Percentiles rank a stretch among this genome's conserved stretches.
phyloP scores from a whole-genome alignment of 2,797 vertebrate genomes.

The Alcedo quadribrachys region DNA sequence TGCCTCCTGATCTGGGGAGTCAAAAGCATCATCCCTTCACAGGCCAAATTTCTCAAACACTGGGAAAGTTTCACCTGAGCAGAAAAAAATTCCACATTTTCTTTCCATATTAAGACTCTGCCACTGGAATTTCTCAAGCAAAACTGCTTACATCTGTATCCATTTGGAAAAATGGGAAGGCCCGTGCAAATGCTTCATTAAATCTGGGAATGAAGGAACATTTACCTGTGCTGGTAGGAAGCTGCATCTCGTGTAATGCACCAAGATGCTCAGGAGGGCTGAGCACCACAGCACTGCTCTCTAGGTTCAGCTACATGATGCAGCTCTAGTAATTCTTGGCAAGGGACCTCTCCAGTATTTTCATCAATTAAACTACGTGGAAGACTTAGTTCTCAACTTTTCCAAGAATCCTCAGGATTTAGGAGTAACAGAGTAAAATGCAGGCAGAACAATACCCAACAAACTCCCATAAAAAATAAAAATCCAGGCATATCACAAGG shows the following conservation, averaged over 20 bases:
- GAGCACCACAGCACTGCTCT: not conserved
- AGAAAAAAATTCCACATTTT: not conserved
- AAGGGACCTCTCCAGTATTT: not conserved
- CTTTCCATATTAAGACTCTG: not conserved
- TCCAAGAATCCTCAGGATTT: not conserved
- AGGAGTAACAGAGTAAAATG: not conserved
- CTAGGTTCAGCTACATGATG: not conserved
- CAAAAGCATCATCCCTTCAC: not conserved
- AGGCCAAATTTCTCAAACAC: not conserved
- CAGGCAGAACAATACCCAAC: not conserved
- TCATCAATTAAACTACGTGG: not conserved
- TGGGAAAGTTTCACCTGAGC: not conserved
- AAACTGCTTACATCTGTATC: rapidly evolving
- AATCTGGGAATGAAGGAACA: not conserved
- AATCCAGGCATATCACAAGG: rapidly evolving
- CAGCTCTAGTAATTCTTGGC: not conserved
- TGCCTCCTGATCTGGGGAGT: not conserved
- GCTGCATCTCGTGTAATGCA: not conserved
- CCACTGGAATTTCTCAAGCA: not conserved
- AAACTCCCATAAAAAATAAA: too few relatives aligned
- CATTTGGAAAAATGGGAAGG: not conserved
- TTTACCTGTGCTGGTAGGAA: not conserved
- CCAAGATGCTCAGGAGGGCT: not conserved
- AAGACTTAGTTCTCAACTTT: not conserved
- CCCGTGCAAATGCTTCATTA: rapidly evolving